phyloP scores from a whole-genome alignment of 2,888 invertebrate species.

The Alviniconcha strummeri region DNA sequence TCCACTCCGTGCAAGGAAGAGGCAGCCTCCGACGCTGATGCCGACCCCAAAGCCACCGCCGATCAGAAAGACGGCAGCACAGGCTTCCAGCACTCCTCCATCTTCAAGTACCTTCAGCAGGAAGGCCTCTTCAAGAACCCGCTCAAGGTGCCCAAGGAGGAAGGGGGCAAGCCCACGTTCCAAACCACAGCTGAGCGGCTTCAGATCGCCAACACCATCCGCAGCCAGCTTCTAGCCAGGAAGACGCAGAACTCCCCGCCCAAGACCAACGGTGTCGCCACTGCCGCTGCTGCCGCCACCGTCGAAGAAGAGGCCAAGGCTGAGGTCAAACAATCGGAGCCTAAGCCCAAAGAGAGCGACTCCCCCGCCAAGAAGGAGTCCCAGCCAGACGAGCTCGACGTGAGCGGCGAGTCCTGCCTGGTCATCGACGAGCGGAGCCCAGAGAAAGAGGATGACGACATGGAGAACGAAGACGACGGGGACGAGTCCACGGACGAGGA shows the following conservation, averaged over 20 bases:
- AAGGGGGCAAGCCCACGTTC: background rate
- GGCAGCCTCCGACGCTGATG: background rate
- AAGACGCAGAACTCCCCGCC: constrained; percentile 14
- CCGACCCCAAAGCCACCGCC: constrained; percentile 6
- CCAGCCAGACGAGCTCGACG: constrained; percentile 22
- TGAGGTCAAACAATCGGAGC: background rate
- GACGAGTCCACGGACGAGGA: constrained; percentile 16
- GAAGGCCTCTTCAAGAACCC: constrained; percentile 59
- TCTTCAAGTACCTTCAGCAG: constrained; percentile 70
- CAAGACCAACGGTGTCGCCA: constrained; percentile 34
- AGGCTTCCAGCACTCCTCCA: constrained; percentile 58
- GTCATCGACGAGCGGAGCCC: constrained; percentile 20
- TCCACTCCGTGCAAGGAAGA: constrained; percentile 22
- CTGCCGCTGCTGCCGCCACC: constrained; percentile 28
- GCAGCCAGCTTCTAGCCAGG: constrained; percentile 23
- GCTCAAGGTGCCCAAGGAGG: constrained; percentile 35
- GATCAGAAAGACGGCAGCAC: constrained; percentile 1
- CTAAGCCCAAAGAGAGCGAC: constrained; percentile 6
- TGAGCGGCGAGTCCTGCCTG: constrained; percentile 25
- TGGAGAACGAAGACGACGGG: constrained; percentile 27
- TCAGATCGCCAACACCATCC: constrained; percentile 28
- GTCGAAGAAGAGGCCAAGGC: background rate
- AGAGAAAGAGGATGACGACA: constrained; percentile 30
- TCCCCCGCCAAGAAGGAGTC: constrained; percentile 11
- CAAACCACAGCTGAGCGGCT: constrained; percentile 6